A percentile compares a stretch with the other conserved stretches of the same genome.
Evolutionary conservation across 2,113 vertebrate species (phyloP).

Genomic region (Laticauda colubrina): DNA sequence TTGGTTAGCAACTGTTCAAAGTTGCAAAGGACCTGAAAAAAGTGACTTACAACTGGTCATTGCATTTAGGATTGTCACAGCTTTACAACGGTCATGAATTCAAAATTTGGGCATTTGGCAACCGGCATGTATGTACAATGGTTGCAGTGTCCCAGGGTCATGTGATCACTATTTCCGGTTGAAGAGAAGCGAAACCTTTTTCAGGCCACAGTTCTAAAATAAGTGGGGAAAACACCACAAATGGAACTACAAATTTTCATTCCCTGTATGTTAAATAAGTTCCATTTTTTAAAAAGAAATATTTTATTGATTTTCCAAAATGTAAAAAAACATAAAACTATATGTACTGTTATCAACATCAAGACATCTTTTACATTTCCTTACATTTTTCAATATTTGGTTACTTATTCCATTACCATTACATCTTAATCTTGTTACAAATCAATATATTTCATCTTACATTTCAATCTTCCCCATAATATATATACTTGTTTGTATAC

Average conservation of each 20-base stretch:
- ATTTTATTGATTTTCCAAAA: no score
- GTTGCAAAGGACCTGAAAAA: neutral
- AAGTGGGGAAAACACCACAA: neutral
- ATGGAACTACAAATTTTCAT: neutral
- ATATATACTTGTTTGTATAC: no score
- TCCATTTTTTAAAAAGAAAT: neutral
- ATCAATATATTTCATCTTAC: no score
- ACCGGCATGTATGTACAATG: neutral
- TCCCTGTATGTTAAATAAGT: neutral
- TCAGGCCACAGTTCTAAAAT: neutral
- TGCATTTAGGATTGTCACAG: neutral
- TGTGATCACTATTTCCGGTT: neutral
- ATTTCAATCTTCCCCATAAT: no score
- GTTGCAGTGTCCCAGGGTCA: neutral
- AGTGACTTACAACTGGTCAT: neutral
- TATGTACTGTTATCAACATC: no score
- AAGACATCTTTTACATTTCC: no score
- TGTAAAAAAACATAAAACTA: no score
- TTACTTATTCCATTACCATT: no score
- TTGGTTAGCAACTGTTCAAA: neutral
- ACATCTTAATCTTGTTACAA: no score
- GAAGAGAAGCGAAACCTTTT: neutral
- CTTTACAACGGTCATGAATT: neutral
- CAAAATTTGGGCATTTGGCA: neutral
- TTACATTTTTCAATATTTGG: no score